A percentile compares a stretch with the other conserved stretches of the same genome.
These are phyloP conservation scores for Catagonus wagneri DNA, from an alignment of 2,113 vertebrate genomes.

Conservation along the genomic window DNA sequence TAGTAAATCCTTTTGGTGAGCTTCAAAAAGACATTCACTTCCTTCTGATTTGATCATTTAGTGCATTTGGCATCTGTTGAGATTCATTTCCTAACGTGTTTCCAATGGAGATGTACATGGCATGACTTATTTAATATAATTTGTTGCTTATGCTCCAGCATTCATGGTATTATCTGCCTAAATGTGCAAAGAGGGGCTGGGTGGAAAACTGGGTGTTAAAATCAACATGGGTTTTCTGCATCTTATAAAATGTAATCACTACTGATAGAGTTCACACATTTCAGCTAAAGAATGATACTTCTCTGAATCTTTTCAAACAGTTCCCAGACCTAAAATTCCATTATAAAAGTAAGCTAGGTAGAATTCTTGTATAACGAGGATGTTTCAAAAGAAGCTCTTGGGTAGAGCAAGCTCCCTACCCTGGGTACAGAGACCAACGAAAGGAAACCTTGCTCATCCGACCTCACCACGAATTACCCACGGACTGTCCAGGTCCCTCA, in stretches of 20 bases:
- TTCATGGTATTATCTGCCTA: constrained; percentile 19
- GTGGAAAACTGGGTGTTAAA: neutral
- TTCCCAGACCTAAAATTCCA: neutral
- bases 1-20: constrained; percentile 23
- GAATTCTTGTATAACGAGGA: neutral
- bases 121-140: constrained; percentile 55
- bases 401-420: neutral
- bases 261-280: neutral
- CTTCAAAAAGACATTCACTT: constrained; percentile 14
- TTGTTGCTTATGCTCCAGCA: constrained; percentile 1
- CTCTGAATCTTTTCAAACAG: neutral
- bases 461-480: neutral
- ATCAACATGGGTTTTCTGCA: neutral
- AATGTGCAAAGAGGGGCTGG: constrained; percentile 16
- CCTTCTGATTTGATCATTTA: constrained; percentile 40
- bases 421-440: neutral
- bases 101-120: neutral
- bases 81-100: neutral
- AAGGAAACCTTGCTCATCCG: neutral
- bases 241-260: constrained; percentile 34
- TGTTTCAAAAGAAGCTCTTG: neutral
- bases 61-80: constrained; percentile 42
- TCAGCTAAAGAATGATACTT: neutral
- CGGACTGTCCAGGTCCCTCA: neutral
- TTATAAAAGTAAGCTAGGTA: neutral